These are phyloP conservation scores for Larimichthys crocea DNA, from an alignment of 2,113 vertebrate genomes.

Conservation along the genomic window DNA sequence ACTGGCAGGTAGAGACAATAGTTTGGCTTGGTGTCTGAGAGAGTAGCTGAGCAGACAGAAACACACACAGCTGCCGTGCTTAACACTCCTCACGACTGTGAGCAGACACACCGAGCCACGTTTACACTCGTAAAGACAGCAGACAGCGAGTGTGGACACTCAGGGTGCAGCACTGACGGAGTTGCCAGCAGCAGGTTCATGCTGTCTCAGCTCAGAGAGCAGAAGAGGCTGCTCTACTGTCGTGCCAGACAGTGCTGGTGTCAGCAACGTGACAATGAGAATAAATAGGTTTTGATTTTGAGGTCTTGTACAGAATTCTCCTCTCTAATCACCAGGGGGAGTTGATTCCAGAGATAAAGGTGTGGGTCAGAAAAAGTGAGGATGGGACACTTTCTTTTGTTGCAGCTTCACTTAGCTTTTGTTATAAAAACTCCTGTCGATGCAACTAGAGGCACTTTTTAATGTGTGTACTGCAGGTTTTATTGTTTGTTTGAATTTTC, in stretches of 20 bases:
- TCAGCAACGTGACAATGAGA: constrained; percentile 42
- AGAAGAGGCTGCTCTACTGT: background rate
- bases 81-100: background rate
- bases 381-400: constrained; percentile 8
- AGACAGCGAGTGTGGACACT: constrained; percentile 28
- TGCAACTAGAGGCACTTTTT: background rate
- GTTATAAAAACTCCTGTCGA: background rate
- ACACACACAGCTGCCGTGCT: background rate
- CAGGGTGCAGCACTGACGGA: constrained; percentile 16
- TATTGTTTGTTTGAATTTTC: background rate
- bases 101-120: constrained; percentile 11
- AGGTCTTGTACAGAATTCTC: constrained; percentile 6
- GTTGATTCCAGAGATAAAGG: background rate
- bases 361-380: background rate
- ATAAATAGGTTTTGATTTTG: constrained; percentile 41
- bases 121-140: constrained; percentile 18
- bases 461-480: background rate
- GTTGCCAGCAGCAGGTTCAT: constrained; percentile 25
- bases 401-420: background rate
- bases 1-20: background rate
- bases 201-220: constrained; percentile 46
- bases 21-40: background rate
- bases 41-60: constrained; percentile 1
- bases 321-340: constrained; percentile 28
- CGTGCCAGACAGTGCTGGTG: constrained; percentile 17